Evolutionary conservation across 2,888 invertebrate genomes (phyloP).

Genomic region (Scelioninae gen. 2): DNA sequence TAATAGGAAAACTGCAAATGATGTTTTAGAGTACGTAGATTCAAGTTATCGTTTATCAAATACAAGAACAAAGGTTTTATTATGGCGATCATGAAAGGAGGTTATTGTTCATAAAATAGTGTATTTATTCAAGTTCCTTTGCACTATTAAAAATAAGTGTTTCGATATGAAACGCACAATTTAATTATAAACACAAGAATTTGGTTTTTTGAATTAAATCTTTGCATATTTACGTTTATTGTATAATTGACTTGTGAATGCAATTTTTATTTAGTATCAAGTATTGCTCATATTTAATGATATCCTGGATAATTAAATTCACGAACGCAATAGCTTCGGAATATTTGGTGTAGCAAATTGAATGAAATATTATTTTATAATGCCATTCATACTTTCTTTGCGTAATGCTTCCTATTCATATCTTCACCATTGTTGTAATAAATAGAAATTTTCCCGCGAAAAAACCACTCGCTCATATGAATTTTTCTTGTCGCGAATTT

Average conservation of each 20-base stretch:
- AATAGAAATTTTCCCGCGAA: constrained; percentile 29
- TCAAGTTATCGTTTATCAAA: too few relatives aligned
- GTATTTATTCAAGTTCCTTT: too few relatives aligned
- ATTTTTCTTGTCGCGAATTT: background rate
- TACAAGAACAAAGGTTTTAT: too few relatives aligned
- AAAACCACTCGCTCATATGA: constrained; percentile 5
- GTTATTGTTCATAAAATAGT: too few relatives aligned
- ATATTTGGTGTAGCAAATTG: constrained; percentile 9
- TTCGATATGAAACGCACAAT: too few relatives aligned
- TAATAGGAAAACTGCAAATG: too few relatives aligned
- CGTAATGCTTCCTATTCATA: constrained; percentile 34
- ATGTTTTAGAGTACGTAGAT: too few relatives aligned
- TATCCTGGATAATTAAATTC: background rate
- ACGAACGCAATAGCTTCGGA: background rate
- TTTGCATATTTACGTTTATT: background rate
- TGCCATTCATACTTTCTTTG: constrained; percentile 42
- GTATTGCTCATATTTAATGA: background rate
- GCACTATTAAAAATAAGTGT: too few relatives aligned
- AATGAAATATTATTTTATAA: constrained; percentile 26
- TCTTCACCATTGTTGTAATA: constrained; percentile 16
- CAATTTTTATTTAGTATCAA: background rate
- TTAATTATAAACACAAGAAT: too few relatives aligned
- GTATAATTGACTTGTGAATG: background rate
- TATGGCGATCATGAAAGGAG: too few relatives aligned
- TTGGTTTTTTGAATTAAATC: too few relatives aligned